These are phyloP conservation scores for Chirona hameri DNA, from an alignment of 2,888 invertebrate species.

Conservation along the genomic window DNA sequence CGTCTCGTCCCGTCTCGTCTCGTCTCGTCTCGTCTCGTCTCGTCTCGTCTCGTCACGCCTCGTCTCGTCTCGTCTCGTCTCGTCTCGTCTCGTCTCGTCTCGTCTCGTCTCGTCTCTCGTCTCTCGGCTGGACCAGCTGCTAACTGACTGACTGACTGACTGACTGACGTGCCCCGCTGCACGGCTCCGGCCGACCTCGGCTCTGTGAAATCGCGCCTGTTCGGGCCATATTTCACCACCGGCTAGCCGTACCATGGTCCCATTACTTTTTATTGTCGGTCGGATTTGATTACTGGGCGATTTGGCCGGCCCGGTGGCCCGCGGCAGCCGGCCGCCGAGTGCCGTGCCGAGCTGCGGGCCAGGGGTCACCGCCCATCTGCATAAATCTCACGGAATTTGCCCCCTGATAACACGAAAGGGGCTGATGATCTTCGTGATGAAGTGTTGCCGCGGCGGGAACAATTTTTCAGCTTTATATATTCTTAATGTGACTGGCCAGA, in stretches of 20 bases:
- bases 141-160: too few relatives aligned
- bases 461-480: conserved; percentile 1
- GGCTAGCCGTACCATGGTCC: background rate
- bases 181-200: background rate
- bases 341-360: background rate
- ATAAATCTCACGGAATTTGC: conserved; percentile 8
- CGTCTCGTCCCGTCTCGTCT: too few relatives aligned
- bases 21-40: too few relatives aligned
- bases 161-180: too few relatives aligned
- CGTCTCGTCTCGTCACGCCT: too few relatives aligned
- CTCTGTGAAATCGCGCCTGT: background rate
- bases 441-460: background rate
- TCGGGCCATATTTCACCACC: background rate
- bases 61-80: too few relatives aligned
- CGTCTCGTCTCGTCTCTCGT: too few relatives aligned
- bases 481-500: background rate
- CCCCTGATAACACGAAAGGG: conserved; percentile 29
- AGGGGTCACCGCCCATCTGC: background rate
- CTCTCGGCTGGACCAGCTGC: too few relatives aligned
- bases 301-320: background rate
- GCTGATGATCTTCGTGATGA: conserved; percentile 7
- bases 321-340: background rate
- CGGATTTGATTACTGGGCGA: conserved; percentile 14
- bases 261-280: conserved; percentile 12
- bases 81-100: too few relatives aligned